These are phyloP conservation scores for Allolobophora icterica DNA, from an alignment of 2,888 invertebrate species.

Conservation along the genomic window DNA sequence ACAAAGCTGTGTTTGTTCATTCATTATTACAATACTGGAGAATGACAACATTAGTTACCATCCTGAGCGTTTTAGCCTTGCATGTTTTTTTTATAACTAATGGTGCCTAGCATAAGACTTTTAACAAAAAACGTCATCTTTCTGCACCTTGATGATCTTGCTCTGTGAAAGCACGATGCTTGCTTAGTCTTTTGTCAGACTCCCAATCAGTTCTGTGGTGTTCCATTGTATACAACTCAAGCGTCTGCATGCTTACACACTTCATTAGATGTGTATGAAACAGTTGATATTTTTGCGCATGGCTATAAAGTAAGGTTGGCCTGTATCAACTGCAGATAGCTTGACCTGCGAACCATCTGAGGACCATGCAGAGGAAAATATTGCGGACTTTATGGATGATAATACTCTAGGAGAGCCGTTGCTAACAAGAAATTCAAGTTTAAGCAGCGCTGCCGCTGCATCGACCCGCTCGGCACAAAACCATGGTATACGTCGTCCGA, in stretches of 20 bases:
- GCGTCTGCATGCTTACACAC: not conserved
- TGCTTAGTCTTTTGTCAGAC: not conserved
- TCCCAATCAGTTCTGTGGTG: not conserved
- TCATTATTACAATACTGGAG: not conserved
- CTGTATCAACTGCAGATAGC: conserved; percentile 11
- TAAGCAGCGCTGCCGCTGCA: not conserved
- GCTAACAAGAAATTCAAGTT: not conserved
- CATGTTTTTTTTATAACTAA: not conserved
- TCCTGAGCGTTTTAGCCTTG: not conserved
- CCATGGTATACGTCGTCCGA: not conserved
- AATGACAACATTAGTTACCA: not conserved
- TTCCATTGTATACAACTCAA: not conserved
- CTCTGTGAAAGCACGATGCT: not conserved
- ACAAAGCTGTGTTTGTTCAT: not conserved
- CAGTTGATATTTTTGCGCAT: not conserved
- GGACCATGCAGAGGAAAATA: not conserved
- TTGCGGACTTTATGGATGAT: not conserved
- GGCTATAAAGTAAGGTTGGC: conserved; percentile 17
- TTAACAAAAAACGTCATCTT: not conserved
- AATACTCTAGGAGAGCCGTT: not conserved
- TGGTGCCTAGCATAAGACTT: not conserved
- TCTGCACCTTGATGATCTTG: not conserved
- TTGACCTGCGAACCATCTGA: not conserved
- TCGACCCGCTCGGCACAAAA: not conserved
- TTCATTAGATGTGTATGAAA: conserved; percentile 9